Evolutionary conservation across 1,140 invertebrate genomes (phyloP), one percentile per base, ranked within the genome.

Genomic region (Scaptodrosophila lebanonensis): DNA sequence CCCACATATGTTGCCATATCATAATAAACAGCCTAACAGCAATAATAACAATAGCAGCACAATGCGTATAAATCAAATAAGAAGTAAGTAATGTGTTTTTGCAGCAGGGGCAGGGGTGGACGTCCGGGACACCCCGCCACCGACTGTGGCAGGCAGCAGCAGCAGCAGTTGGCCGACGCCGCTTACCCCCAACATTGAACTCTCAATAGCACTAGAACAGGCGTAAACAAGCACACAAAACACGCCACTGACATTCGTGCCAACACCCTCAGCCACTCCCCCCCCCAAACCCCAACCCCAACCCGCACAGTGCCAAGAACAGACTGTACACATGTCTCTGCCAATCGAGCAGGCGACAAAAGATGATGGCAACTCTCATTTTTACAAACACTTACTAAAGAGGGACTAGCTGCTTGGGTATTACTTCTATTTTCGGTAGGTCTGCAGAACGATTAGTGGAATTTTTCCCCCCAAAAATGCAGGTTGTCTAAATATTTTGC

Each of bases 1-100:
- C 50, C 43, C 50, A 73, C 73, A 77, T 73, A 73, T 77, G 73
- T 65, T 73, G 68, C 73, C 68, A 42, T 64, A 66, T n/a, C n/a
- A 58, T 63, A 63, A 79, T 79, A 68, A 65, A 73, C 68, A 79
- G 59, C 54, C 33, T 67, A 51, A 45, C 47, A 60, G 33, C 54
- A 52, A 18, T 53, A 58, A 29, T 35, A 59, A 44, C 63, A 73
- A 52, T 40, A 66, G 43, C 39, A 66, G 38, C 27, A 68, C 50
- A 51, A 32, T 33, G 36, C 49, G 56, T 72, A 77, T 76, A 76
- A 76, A 75, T 75, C 71, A 77, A 77, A 77, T 56, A 45, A 63
- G 54, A 30, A 57, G 35, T n/a, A n/a, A n/a, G n/a, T n/a, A n/a
- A n/a, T n/a, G n/a, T 56, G 51, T 56, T 44, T 9, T 29, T 11